Evolutionary conservation across 2,797 vertebrate species (phyloP), one percentile per base, ranked within the genome.

Genomic region (Astyanax mexicanus): DNA sequence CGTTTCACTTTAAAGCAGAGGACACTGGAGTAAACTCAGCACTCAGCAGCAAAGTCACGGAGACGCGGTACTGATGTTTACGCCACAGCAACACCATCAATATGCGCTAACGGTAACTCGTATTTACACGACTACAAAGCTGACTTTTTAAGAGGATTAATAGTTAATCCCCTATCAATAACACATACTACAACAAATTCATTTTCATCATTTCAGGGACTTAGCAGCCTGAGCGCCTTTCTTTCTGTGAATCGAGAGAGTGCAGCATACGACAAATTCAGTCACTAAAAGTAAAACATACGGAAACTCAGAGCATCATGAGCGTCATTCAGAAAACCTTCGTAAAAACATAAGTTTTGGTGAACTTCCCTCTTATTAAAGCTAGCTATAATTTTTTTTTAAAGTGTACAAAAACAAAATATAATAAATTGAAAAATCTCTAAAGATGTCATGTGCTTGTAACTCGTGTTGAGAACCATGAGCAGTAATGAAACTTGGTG

Each of bases 71-170:
- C 27, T n/a, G 58, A 60, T 60, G 29, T 72, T 77, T 69, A 55
- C 19, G 3, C 27, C 25, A 62, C 66, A 74, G 10, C 61, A 51
- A 13, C 19, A 66, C 44, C 37, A 60, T 69, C 62, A 69, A 23
- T 7, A 73, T 69, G 60, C 29, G 35, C 38, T 45, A 21, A 47
- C 49, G 52, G 37, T 61, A 51, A 44, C 64, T 75, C 19, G 65
- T 61, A 29, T 78, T 75, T 81, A 80, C 73, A 58, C 37, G 45
- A 54, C 29, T 65, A 3, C 11, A 81, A 82, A 83, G 68, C 81
- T 71, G 74, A 81, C 23, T 51, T 64, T n/a, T 83, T 86, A 82
- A 86, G 72, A 82, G 83, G 87, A 89, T 90, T 88, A 85, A 60
- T 23, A 40, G 66, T 79, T 77, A 85, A 85, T 83, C 84, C 80